These are phyloP conservation scores for Drosophila subobscura DNA, from an alignment of 1,140 invertebrate species.

Conservation along the genomic window DNA sequence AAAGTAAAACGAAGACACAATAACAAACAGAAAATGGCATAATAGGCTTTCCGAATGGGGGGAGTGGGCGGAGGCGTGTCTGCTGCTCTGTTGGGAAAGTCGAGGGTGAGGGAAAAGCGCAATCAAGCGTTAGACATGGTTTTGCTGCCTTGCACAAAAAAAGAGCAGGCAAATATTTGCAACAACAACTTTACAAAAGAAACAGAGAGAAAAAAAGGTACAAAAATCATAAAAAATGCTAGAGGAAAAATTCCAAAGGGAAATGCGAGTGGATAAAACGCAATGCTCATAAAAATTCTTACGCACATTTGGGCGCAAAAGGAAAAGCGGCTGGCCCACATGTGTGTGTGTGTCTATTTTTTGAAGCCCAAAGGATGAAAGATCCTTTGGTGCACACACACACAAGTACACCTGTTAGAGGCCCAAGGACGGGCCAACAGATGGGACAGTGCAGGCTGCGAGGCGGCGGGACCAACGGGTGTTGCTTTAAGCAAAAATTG, in stretches of 20 bases:
- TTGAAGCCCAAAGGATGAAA: constrained; percentile 18
- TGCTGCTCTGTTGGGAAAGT: neutral
- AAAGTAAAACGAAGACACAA: constrained; percentile 31
- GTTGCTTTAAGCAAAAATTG: constrained; percentile 39
- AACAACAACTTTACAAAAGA: constrained; percentile 37
- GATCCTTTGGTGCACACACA: neutral
- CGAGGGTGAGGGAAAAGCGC: constrained; percentile 44
- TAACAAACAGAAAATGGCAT: constrained; percentile 66
- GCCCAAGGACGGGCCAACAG: constrained; percentile 44
- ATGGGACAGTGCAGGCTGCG: constrained; percentile 18
- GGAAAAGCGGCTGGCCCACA: neutral
- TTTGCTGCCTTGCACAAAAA: constrained; percentile 32
- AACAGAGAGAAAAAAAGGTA: constrained; percentile 58
- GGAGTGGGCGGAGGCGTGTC: constrained; percentile 41
- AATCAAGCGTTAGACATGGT: constrained; percentile 71
- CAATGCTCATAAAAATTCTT: constrained; percentile 78
- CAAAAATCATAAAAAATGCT: constrained; percentile 73
- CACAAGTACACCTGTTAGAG: constrained; percentile 38
- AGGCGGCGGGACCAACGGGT: constrained; percentile 12
- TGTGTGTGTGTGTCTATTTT: constrained; percentile 34
- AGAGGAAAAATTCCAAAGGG: constrained; percentile 3
- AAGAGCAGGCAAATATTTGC: constrained; percentile 42
- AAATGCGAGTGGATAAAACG: constrained; percentile 50
- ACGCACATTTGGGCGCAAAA: constrained; percentile 73
- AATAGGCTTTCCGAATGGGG: constrained; percentile 22